Evolutionary conservation across 2,113 vertebrate genomes (phyloP).

Genomic region (Eonycteris spelaea): DNA sequence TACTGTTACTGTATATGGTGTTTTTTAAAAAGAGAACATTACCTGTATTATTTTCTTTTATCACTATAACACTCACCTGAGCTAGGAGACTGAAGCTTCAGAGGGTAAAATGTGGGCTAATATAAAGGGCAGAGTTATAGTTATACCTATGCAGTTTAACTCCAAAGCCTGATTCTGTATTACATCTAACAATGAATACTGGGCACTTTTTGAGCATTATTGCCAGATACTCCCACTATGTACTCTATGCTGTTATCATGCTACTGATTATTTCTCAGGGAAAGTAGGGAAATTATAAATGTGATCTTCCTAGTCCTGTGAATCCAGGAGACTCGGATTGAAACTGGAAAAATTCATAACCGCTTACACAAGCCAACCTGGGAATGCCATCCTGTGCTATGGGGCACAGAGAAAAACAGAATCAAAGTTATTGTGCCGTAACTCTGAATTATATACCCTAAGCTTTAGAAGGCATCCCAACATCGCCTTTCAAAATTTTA

Average conservation of each 20-base stretch:
- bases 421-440: not conserved
- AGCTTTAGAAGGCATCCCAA: not conserved
- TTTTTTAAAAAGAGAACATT: not conserved
- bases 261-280: not conserved
- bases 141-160: not conserved
- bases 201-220: not conserved
- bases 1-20: not conserved
- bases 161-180: not conserved
- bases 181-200: not conserved
- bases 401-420: not conserved
- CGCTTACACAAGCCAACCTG: not conserved
- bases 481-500: not conserved
- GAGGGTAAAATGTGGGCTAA: not conserved
- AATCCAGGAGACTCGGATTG: not conserved
- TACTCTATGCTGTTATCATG: not conserved
- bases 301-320: not conserved
- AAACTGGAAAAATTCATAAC: not conserved
- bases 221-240: not conserved
- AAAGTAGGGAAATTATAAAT: not conserved
- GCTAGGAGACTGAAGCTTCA: not conserved
- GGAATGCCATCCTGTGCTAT: rapidly evolving
- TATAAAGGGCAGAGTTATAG: not conserved
- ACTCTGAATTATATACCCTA: not conserved
- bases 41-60: not conserved
- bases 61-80: not conserved